Conservation (phyloP, 2,888 invertebrate genomes). For the Exephanes ischioxanthus region DNA sequence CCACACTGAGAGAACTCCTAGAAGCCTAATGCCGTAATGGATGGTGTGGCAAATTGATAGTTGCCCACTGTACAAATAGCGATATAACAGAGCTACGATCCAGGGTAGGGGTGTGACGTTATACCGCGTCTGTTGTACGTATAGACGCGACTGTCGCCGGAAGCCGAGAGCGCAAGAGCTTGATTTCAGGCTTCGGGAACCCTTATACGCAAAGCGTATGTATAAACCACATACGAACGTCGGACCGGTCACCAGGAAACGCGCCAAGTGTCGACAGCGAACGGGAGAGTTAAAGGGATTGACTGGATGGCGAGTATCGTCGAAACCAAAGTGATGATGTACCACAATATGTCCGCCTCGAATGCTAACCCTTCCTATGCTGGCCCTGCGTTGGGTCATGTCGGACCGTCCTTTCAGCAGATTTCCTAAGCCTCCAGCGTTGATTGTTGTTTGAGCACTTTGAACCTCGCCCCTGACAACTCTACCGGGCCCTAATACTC, state of each 20-base stretch:
- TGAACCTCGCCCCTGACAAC: constrained; percentile 55
- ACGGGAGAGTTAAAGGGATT: constrained; percentile 72
- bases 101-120: constrained; percentile 20
- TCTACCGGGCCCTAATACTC: constrained; percentile 15
- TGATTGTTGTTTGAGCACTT: constrained; percentile 79
- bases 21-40: constrained; percentile 78
- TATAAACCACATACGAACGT: constrained; percentile 27
- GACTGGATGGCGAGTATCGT: constrained; percentile 26
- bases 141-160: not conserved
- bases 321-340: constrained; percentile 72
- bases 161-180: not conserved
- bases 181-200: constrained; percentile 4
- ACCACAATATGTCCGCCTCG: constrained; percentile 75
- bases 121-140: not conserved
- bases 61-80: constrained; percentile 77
- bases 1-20: constrained; percentile 61
- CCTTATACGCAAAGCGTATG: not conserved
- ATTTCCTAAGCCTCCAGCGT: constrained; percentile 70
- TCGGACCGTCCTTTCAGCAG: constrained; percentile 27
- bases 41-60: constrained; percentile 80
- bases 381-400: not conserved
- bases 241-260: constrained; percentile 66
- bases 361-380: constrained; percentile 12
- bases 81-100: constrained; percentile 72
- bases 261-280: constrained; percentile 68